These are phyloP conservation scores for Mobula birostris DNA, from an alignment of 2,113 vertebrate genomes.

Conservation along the genomic window DNA sequence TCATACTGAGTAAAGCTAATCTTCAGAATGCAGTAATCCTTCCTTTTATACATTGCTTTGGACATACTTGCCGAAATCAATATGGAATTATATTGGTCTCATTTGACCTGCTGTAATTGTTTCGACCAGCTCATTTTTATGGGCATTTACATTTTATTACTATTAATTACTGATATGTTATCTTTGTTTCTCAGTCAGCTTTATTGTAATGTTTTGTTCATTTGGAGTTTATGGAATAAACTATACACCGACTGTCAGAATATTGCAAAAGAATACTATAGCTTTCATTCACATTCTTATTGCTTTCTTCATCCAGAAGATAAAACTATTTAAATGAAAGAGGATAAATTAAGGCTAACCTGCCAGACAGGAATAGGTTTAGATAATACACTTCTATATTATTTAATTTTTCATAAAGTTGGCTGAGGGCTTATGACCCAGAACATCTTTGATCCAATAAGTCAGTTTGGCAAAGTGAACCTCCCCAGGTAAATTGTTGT, in stretches of 20 bases:
- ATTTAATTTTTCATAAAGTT: background rate
- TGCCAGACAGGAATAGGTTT: background rate
- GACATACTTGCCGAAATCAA: background rate
- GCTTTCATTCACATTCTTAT: background rate
- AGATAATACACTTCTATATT: background rate
- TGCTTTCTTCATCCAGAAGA: background rate
- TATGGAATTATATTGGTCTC: background rate
- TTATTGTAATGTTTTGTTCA: background rate
- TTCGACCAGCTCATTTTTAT: background rate
- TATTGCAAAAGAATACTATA: background rate
- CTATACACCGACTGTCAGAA: background rate
- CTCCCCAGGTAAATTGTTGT: background rate
- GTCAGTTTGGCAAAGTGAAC: background rate
- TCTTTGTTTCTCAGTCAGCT: slow-evolving; percentile 7
- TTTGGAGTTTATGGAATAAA: background rate
- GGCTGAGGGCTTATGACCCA: no score
- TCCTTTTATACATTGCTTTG: background rate
- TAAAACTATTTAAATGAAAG: background rate
- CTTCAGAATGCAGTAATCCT: slow-evolving; percentile 2
- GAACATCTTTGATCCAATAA: background rate
- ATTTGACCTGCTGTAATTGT: slow-evolving; percentile 11
- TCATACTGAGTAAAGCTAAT: background rate
- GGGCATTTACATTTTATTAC: slow-evolving; percentile 13
- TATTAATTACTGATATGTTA: slow-evolving; percentile 11
- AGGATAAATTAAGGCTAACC: background rate